A percentile compares a stretch with the other conserved stretches of the same genome.
These are phyloP conservation scores for Epizoanthus stellaris DNA, from an alignment of 92 coral and sea anemone genomes.

Conservation along the genomic window DNA sequence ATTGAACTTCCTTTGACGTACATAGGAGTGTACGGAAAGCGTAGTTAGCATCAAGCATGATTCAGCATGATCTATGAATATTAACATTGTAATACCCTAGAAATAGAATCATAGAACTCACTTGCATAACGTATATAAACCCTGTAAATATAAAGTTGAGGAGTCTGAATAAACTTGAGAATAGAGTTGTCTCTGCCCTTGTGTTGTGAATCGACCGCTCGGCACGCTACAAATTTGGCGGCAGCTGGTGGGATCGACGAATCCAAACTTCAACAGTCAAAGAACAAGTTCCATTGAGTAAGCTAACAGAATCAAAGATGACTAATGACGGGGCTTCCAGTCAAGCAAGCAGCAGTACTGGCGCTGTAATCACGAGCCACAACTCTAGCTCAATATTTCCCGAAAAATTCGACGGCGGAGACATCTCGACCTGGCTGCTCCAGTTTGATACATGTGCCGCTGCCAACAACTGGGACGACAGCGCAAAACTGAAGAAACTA, in stretches of 20 bases:
- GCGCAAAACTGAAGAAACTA: conserved; percentile 13
- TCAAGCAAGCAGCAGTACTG: too few species aligned
- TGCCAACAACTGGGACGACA: conserved; percentile 24
- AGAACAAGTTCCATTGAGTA: not conserved
- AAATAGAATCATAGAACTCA: too few species aligned
- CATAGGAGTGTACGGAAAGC: too few species aligned
- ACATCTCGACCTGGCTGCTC: conserved; percentile 15
- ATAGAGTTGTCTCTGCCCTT: conserved; percentile 1
- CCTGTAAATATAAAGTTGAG: too few species aligned
- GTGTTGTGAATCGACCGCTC: not conserved
- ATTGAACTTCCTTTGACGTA: too few species aligned
- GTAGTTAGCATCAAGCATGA: too few species aligned
- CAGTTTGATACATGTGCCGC: conserved; percentile 32
- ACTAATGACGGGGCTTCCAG: too few species aligned
- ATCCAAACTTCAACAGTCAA: not conserved
- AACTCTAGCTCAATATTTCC: conserved; percentile 28
- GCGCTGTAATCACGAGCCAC: conserved; percentile 32
- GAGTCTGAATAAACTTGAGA: not conserved
- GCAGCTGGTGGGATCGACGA: conserved; percentile 3
- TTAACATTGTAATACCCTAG: too few species aligned
- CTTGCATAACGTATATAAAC: too few species aligned
- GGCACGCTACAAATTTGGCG: conserved; percentile 34
- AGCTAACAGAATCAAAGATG: too few species aligned
- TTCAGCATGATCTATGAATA: too few species aligned
- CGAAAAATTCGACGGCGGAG: conserved; percentile 14